Evolutionary conservation across 92 coral and sea anemone genomes (phyloP).

Genomic region (Palythoa heliodiscus): DNA sequence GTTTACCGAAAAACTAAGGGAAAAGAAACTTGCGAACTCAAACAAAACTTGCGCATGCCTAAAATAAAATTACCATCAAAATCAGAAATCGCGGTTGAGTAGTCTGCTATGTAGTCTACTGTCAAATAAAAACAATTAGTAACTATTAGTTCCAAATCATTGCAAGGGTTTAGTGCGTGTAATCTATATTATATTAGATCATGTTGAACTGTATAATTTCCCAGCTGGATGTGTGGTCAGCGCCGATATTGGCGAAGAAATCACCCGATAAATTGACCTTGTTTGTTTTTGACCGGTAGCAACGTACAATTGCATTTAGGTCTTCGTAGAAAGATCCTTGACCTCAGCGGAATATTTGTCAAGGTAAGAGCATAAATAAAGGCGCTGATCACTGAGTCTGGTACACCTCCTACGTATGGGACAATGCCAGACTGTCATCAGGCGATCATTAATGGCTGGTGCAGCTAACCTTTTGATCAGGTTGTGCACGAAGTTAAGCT

Average conservation of each 20-base stretch:
- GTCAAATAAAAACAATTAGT: no score
- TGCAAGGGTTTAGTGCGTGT: no score
- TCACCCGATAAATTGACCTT: conserved; percentile 19
- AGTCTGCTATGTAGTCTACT: no score
- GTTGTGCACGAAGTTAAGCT: conserved; percentile 36
- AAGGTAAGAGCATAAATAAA: not conserved
- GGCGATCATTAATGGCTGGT: conserved; percentile 29
- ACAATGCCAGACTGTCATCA: conserved; percentile 8
- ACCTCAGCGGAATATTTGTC: conserved; percentile 5
- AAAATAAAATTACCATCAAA: no score
- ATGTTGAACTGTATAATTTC: not conserved
- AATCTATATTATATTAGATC: no score
- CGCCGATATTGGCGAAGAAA: conserved; percentile 27
- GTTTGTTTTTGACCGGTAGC: not conserved
- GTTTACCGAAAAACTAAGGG: no score
- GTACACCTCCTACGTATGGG: not conserved
- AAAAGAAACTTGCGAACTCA: no score
- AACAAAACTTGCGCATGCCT: no score
- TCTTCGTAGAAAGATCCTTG: not conserved
- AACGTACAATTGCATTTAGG: not conserved
- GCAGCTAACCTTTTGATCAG: conserved; percentile 21
- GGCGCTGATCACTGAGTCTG: conserved; percentile 3
- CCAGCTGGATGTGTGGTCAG: conserved; percentile 20
- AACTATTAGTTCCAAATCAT: no score
- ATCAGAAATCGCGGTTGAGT: no score